These are phyloP conservation scores for Sturmia bella DNA, from an alignment of 2,888 invertebrate genomes.

Conservation along the genomic window DNA sequence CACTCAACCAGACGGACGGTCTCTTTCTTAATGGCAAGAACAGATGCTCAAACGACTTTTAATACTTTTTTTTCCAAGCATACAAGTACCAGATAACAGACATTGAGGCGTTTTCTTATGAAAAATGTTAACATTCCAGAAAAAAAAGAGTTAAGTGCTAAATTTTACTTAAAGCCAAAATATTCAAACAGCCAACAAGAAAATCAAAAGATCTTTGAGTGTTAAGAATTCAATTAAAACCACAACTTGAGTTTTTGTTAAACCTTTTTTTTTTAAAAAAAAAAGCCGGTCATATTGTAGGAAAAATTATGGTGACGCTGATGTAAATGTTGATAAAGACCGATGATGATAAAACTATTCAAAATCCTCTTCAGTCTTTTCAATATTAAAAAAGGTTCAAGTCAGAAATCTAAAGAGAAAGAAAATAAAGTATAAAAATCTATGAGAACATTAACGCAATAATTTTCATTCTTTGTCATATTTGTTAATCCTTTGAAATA, in stretches of 20 bases:
- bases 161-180: conserved; percentile 63
- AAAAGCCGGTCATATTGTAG: conserved; percentile 57
- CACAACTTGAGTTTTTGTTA: conserved; percentile 28
- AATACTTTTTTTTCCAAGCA: conserved; percentile 30
- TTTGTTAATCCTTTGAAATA: conserved; percentile 22
- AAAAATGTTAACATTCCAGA: conserved; percentile 29
- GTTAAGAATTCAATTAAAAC: conserved; percentile 69
- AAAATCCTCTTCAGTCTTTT: conserved; percentile 18
- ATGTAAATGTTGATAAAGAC: conserved; percentile 60
- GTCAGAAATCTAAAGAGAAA: neutral
- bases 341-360: conserved; percentile 58
- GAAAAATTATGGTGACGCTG: conserved; percentile 59
- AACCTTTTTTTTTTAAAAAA: conserved; percentile 10
- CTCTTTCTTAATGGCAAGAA: conserved; percentile 33
- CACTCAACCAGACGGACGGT: conserved; percentile 10
- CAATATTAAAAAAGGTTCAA: conserved; percentile 6
- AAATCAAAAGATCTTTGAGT: conserved; percentile 58
- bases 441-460: conserved; percentile 3
- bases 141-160: conserved; percentile 64
- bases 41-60: conserved; percentile 14
- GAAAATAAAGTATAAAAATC: conserved; percentile 2
- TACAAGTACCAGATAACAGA: conserved; percentile 57
- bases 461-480: conserved; percentile 46
- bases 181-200: conserved; percentile 19
- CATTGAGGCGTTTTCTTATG: conserved; percentile 57